Conservation (phyloP, 2,888 invertebrate species). For the Drosophila flavopinicola region DNA sequence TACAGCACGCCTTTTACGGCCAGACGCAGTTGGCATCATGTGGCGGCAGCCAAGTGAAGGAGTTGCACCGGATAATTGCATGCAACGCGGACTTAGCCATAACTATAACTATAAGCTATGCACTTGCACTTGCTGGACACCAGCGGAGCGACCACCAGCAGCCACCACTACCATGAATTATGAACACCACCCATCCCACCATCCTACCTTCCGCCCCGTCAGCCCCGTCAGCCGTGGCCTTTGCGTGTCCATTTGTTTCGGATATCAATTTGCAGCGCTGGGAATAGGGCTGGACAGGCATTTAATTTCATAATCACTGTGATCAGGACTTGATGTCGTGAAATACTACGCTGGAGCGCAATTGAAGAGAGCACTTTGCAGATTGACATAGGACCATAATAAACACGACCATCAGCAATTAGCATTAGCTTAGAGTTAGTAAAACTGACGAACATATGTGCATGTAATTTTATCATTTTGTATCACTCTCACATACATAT, state of each 20-base stretch:
- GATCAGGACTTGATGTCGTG: conserved; percentile 34
- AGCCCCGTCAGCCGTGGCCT: conserved; percentile 11
- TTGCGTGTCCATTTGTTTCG: conserved; percentile 65
- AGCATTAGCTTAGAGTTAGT: too few relatives aligned
- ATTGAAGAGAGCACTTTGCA: background rate
- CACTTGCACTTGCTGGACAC: conserved; percentile 35
- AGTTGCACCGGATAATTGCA: conserved; percentile 67
- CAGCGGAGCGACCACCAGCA: conserved; percentile 47
- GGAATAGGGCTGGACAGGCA: conserved; percentile 57
- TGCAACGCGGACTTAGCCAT: conserved; percentile 40
- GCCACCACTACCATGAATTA: conserved; percentile 54
- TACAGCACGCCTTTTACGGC: conserved; percentile 68
- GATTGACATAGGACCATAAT: background rate
- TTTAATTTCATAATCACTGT: conserved; percentile 66
- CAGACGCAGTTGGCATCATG: conserved; percentile 35
- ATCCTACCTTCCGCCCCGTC: too few relatives aligned
- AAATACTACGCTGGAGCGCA: conserved; percentile 7
- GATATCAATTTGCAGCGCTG: conserved; percentile 69
- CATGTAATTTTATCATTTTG: too few relatives aligned
- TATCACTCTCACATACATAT: too few relatives aligned
- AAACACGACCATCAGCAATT: background rate
- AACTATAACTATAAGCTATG: conserved; percentile 29
- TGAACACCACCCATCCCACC: conserved; percentile 48
- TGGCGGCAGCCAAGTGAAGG: conserved; percentile 49
- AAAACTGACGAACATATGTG: too few relatives aligned